Evolutionary conservation across 2,113 vertebrate genomes (phyloP).

Genomic region (Arothron firmamentum): DNA sequence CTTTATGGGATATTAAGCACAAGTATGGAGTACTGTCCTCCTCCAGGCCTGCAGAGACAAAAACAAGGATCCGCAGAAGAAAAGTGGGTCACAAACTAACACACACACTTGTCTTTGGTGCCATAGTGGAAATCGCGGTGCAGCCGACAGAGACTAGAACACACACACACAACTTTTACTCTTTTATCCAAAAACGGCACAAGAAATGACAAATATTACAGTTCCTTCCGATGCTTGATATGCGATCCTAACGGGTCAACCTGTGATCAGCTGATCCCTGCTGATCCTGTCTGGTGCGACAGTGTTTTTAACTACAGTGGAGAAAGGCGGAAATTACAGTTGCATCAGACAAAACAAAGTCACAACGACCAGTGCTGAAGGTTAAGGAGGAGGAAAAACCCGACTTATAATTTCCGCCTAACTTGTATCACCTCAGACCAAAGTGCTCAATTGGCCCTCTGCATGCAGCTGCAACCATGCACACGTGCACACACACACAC

Average conservation of each 20-base stretch:
- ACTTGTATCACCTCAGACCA: neutral
- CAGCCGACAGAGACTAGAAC: neutral
- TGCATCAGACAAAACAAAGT: slow-evolving; percentile 2
- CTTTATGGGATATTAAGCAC: slow-evolving; percentile 11
- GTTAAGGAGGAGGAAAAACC: slow-evolving; percentile 2
- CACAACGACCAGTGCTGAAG: neutral
- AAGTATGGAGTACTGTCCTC: slow-evolving; percentile 23
- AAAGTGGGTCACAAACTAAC: slow-evolving; percentile 52
- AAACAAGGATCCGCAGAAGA: slow-evolving; percentile 29
- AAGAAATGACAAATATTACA: too few relatives aligned
- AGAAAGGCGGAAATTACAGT: neutral
- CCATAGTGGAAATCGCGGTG: neutral
- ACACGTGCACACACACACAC: slow-evolving; percentile 5
- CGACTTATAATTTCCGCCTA: neutral
- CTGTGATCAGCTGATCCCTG: slow-evolving; percentile 62
- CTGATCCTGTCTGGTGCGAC: slow-evolving; percentile 48
- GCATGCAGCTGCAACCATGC: slow-evolving; percentile 22
- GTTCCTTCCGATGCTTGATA: too few relatives aligned
- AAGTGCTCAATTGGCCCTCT: slow-evolving; percentile 1
- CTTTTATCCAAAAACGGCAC: neutral
- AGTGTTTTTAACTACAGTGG: slow-evolving; percentile 13
- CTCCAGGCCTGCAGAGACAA: slow-evolving; percentile 25
- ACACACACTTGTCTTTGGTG: slow-evolving; percentile 1
- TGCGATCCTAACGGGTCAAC: slow-evolving; percentile 48
- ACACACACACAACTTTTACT: neutral